Conservation (phyloP, 2,888 invertebrate genomes). For the Panorpa germanica region DNA sequence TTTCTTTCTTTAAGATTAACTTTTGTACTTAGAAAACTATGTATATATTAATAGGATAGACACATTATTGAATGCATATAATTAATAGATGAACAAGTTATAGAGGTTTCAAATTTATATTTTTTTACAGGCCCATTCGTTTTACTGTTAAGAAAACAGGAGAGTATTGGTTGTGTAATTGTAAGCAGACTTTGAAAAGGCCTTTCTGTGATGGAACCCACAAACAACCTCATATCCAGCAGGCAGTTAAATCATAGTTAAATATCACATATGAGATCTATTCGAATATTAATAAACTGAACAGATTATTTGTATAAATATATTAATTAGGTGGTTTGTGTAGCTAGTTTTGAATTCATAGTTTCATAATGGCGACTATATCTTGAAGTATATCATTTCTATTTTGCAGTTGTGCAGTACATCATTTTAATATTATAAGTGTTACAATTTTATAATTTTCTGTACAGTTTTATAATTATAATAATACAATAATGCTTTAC, state of each 20-base stretch:
- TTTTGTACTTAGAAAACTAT: background rate
- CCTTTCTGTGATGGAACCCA: slow-evolving; percentile 98
- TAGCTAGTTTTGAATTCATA: no score
- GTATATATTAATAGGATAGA: background rate
- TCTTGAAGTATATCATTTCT: no score
- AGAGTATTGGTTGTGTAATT: slow-evolving; percentile 94
- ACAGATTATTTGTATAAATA: no score
- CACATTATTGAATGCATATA: slow-evolving; percentile 4
- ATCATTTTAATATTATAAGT: no score
- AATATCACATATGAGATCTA: no score
- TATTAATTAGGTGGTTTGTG: no score
- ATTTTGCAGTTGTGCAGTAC: no score
- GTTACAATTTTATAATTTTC: no score
- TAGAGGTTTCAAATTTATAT: slow-evolving; percentile 9
- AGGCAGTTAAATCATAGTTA: slow-evolving; percentile 27
- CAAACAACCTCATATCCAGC: slow-evolving; percentile 47
- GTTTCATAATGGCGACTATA: no score
- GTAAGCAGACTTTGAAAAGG: slow-evolving; percentile 82
- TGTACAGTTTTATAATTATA: no score
- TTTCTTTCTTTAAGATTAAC: background rate
- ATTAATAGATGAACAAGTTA: slow-evolving; percentile 6
- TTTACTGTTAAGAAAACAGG: slow-evolving; percentile 75
- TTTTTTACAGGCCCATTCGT: slow-evolving; percentile 44
- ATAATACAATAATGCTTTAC: no score
- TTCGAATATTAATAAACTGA: no score